Evolutionary conservation across 1,140 invertebrate species (phyloP), one percentile per base, ranked within the genome.

Genomic region (Caligus rogercresseyi): DNA sequence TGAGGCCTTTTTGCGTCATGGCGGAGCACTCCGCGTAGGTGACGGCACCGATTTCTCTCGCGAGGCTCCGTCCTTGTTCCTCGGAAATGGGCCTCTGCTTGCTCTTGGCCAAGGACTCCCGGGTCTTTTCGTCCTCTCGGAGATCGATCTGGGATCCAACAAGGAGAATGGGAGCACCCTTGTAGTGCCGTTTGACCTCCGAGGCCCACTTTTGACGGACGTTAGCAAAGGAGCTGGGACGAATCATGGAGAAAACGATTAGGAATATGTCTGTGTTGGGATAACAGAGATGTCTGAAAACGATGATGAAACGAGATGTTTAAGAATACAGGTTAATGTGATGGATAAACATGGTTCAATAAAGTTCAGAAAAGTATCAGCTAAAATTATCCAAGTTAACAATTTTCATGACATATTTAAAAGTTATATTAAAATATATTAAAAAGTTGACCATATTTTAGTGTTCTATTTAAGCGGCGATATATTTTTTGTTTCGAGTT

Each of bases 101-200:
- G 20, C 54, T 57, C n/a, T 62, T 62, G 25, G 24, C 11, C 3
- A 63, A 19, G 73, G 98, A 98, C 72, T 98, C 95, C n/a, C 97
- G 83, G 18, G 91, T 97, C n/a, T 83, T 83, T 15, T 83, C 87
- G 75, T 99, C 95, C 73, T 99, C 94, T 68, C 96, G 78, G 70
- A 99, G 80, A 81, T 99, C 96, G 67, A 98, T 92, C 76, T 99
- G 93, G 61, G 95, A 98, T 16, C 95, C 95, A 31, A 98, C 95
- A 67, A 98, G 76, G 56, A 99, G 77, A 75, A 98, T 98, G 64
- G 94, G 94, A 58, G 95, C 98, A n/a, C n/a, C n/a, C 74, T 95
- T 89, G 79, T 94, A 98, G 77, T 99, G 95, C 79, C 98, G 94
- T 69, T 91, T 94, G 71, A 99, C 98, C 80, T 99, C 95, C 66